Evolutionary conservation across 1,140 invertebrate species (phyloP), one percentile per base, ranked within the genome.

Genomic region (Adoxophyes honmai): DNA sequence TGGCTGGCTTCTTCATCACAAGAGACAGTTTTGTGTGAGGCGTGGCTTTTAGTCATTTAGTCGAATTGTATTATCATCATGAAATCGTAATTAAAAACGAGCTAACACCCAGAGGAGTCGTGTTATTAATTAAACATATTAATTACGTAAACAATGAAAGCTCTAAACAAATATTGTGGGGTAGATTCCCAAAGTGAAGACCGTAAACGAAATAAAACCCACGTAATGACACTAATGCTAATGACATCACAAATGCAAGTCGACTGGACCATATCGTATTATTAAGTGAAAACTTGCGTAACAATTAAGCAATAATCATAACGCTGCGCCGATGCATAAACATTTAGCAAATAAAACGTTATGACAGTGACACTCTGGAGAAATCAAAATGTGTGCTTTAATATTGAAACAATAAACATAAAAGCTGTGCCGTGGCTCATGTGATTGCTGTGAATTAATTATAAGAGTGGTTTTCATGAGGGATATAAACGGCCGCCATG

Each of bases 391-490:
- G 75, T 71, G 72, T 75, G 77, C 73, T 81, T 84, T 81, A 80
- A 82, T 82, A 82, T 84, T 75, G 75, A 81, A 81, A 84, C 74
- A 82, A 84, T 82, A 86, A 84, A 84, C 79, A 80, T 86, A 84
- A 86, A 86, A 82, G 75, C 78, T 66, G 60, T 70, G 75, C 62
- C 66, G 61, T 77, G 70, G 65, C 65, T 69, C 74, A 75, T 78
- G 80, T 78, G 83, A 86, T 86, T 83, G 78, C 75, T 82, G 81
- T 78, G 81, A 83, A 84, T 86, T 86, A 86, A 86, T 84, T 84
- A 83, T 54, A 36, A 54, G 79, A 84, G 80, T 84, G 77, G 73
- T 78, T 83, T 83, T 84, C 75, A 78, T 82, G 78, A 76, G 68
- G 67, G 64, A 64, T 61, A 82, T 82, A 82, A 77, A 81, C 56